phyloP scores from a whole-genome alignment of 92 coral and sea anemone species.

The Epizoanthus ramosus region DNA sequence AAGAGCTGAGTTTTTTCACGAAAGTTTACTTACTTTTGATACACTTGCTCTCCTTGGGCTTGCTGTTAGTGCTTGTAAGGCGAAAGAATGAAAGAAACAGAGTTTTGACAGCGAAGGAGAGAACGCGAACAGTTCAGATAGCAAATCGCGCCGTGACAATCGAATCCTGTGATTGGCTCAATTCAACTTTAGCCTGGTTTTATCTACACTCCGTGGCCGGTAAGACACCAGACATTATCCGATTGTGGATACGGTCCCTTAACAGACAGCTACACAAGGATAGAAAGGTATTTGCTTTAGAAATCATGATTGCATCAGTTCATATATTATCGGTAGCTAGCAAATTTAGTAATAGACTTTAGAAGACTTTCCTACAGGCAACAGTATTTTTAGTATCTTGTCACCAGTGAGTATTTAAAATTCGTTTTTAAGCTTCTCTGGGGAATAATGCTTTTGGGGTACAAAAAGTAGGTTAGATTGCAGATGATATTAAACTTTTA shows the following conservation, averaged over 20 bases:
- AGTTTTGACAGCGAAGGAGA: slow-evolving; percentile 26
- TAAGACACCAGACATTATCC: slow-evolving; percentile 80
- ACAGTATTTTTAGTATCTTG: no score
- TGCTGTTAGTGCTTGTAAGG: slow-evolving; percentile 56
- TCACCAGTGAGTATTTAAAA: no score
- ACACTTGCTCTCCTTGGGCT: slow-evolving; percentile 66
- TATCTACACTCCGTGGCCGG: slow-evolving; percentile 65
- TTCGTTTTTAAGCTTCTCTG: no score
- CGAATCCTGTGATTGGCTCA: slow-evolving; percentile 93
- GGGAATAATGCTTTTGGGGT: no score
- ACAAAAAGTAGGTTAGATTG: no score
- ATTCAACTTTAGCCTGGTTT: slow-evolving; percentile 82
- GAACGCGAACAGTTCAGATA: slow-evolving; percentile 64
- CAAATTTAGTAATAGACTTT: no score
- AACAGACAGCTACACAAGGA: slow-evolving; percentile 80
- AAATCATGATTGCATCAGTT: slow-evolving; percentile 22
- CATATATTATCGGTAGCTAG: no score
- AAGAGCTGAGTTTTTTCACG: slow-evolving; percentile 59
- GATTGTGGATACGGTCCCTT: slow-evolving; percentile 82
- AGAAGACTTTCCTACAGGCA: no score
- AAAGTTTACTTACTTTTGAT: slow-evolving; percentile 69
- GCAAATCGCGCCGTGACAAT: slow-evolving; percentile 82
- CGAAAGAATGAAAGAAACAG: slow-evolving; percentile 39
- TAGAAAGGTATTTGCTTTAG: slow-evolving; percentile 70
- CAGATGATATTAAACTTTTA: no score